These are phyloP conservation scores for Gymnopithys bicolor DNA, from an alignment of 2,797 vertebrate genomes.

Conservation along the genomic window DNA sequence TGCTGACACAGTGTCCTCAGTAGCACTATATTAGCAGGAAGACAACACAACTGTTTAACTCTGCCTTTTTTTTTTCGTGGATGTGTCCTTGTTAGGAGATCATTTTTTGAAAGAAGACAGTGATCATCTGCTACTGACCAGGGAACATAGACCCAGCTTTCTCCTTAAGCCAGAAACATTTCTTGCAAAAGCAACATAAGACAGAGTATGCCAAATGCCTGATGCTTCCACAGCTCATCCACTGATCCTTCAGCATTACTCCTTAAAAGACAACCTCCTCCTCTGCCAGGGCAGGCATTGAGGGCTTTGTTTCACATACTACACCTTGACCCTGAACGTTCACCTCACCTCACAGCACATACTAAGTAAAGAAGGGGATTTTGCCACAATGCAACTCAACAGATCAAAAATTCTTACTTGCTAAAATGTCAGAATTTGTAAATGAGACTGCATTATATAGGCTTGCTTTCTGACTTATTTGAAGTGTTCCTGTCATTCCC, in stretches of 20 bases:
- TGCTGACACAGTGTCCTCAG: background rate
- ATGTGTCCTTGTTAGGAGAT: background rate
- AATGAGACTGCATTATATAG: background rate
- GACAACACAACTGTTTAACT: background rate
- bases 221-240: background rate
- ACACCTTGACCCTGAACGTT: background rate
- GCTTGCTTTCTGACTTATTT: background rate
- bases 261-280: background rate
- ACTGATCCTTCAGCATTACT: background rate
- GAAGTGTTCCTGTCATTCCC: background rate
- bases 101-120: background rate
- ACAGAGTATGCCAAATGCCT: background rate
- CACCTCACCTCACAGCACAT: background rate
- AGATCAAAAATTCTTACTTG: background rate
- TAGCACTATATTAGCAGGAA: background rate
- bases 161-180: background rate
- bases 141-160: background rate
- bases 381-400: background rate
- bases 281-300: background rate
- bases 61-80: background rate
- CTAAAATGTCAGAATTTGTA: background rate
- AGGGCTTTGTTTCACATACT: background rate
- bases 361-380: background rate
- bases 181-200: background rate
- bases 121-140: background rate